phyloP scores from a whole-genome alignment of 2,113 vertebrate genomes.

The Spea bombifrons region DNA sequence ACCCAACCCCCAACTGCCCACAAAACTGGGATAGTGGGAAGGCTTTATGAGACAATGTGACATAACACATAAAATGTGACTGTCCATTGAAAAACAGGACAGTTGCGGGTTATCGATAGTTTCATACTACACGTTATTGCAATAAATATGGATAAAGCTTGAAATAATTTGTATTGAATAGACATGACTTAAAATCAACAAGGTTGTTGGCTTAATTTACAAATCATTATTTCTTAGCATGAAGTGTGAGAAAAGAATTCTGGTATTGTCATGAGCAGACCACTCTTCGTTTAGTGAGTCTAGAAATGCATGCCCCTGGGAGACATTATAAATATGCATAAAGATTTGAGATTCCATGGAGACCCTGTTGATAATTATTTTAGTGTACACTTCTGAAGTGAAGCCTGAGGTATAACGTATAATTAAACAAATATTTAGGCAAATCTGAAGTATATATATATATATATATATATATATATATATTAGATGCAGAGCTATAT shows the following conservation, averaged over 20 bases:
- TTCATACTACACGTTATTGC: too few species aligned
- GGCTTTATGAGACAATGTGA: too few species aligned
- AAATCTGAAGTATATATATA: conserved; percentile 20
- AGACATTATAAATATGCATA: conserved; percentile 28
- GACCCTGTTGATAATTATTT: conserved; percentile 26
- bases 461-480: background rate
- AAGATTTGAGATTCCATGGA: conserved; percentile 11
- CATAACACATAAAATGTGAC: too few species aligned
- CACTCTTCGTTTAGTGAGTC: background rate
- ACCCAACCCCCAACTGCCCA: too few species aligned
- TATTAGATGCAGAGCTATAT: too few species aligned
- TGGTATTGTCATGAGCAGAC: conserved; percentile 5
- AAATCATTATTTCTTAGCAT: background rate
- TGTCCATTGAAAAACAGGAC: too few species aligned
- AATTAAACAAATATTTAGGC: conserved; percentile 26
- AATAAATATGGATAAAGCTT: too few species aligned
- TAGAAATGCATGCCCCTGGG: conserved; percentile 12
- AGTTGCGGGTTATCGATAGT: too few species aligned
- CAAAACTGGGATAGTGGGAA: too few species aligned
- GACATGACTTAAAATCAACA: too few species aligned
- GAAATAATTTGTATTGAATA: too few species aligned
- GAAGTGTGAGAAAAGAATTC: background rate
- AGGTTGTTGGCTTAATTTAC: background rate
- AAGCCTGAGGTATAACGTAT: conserved; percentile 8
- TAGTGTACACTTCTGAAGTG: conserved; percentile 20